Percentiles rank a stretch among this genome's conserved stretches.
These are phyloP conservation scores for Centropus bengalensis DNA, from an alignment of 2,113 vertebrate species.

Conservation along the genomic window DNA sequence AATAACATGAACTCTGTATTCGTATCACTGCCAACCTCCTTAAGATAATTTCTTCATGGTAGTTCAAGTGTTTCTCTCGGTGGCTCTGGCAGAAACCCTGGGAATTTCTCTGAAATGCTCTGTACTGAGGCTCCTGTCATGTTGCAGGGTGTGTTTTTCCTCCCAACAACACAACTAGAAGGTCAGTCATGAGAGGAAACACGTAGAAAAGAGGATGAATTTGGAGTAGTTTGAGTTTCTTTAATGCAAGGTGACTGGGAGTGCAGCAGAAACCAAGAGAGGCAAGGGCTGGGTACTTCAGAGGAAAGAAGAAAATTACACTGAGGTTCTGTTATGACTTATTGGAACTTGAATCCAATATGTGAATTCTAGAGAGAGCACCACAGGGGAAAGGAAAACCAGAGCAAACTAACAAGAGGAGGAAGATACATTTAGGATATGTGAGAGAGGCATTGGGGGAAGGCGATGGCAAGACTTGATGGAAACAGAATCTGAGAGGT, in stretches of 20 bases:
- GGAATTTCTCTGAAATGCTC: background rate
- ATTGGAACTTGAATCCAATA: background rate
- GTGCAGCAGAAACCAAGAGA: background rate
- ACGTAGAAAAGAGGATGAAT: background rate
- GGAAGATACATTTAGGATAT: background rate
- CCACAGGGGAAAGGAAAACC: background rate
- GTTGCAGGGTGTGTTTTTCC: background rate
- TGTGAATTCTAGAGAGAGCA: background rate
- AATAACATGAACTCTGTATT: background rate
- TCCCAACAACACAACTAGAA: background rate
- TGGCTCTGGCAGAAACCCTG: background rate
- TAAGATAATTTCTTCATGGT: background rate
- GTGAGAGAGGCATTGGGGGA: accelerated
- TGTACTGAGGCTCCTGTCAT: background rate
- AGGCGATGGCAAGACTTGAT: background rate
- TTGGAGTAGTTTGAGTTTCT: background rate
- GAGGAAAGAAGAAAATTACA: background rate
- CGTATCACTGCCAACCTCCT: background rate
- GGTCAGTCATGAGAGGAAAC: background rate
- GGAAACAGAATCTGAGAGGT: background rate
- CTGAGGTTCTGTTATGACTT: background rate
- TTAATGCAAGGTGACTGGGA: background rate
- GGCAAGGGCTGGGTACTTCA: background rate
- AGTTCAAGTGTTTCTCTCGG: background rate
- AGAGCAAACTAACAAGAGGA: background rate